These are phyloP conservation scores for Digitonthophagus gazella DNA, from an alignment of 2,888 invertebrate species.

Conservation along the genomic window DNA sequence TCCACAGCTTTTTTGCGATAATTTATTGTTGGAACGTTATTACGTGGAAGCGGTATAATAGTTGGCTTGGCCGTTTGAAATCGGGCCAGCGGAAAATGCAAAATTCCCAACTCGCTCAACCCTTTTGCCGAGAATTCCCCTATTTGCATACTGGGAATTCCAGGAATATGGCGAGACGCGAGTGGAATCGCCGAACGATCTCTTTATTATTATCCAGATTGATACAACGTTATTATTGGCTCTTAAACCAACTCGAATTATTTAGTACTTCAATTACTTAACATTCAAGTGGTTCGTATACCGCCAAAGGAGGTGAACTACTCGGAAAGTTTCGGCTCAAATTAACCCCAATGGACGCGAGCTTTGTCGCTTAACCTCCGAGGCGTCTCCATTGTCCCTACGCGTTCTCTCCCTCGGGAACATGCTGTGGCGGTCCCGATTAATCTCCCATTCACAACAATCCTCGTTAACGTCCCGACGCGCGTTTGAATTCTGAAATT, in stretches of 20 bases:
- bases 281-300: neutral
- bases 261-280: too few relatives aligned
- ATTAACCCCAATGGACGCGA: neutral
- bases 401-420: neutral
- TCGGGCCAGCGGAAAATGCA: neutral
- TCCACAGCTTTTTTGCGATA: neutral
- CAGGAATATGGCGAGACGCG: neutral
- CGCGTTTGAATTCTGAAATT: neutral
- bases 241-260: too few relatives aligned
- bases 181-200: too few relatives aligned
- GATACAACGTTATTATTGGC: too few relatives aligned
- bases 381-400: neutral
- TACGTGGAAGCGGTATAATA: neutral
- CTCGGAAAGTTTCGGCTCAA: neutral
- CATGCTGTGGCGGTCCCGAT: neutral
- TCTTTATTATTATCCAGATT: too few relatives aligned
- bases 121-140: neutral
- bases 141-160: neutral
- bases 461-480: conserved; percentile 12
- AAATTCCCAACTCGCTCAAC: neutral
- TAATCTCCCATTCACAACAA: conserved; percentile 17
- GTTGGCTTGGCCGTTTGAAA: neutral
- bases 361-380: neutral
- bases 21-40: neutral
- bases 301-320: neutral